phyloP scores from a whole-genome alignment of 1,140 invertebrate species.

The Zaprionus camerounensis region DNA sequence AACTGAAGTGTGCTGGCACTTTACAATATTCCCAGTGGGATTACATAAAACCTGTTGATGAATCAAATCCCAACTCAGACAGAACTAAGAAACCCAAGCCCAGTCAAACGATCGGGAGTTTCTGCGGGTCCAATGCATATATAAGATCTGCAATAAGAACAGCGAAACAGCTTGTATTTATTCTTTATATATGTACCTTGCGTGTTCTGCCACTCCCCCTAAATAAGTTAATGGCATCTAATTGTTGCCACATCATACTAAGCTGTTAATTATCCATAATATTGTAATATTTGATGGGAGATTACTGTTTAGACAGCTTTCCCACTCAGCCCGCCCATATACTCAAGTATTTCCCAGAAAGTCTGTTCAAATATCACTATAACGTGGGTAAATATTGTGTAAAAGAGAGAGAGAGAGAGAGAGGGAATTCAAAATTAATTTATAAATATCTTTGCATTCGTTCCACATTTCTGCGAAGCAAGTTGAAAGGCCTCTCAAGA shows the following conservation, averaged over 20 bases:
- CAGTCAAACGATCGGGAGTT: neutral
- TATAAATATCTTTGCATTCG: constrained; percentile 2
- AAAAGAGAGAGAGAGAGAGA: neutral
- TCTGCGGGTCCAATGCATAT: neutral
- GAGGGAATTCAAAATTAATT: neutral
- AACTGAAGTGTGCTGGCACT: neutral
- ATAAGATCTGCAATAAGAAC: no score
- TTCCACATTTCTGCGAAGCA: neutral
- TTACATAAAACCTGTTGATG: constrained; percentile 35
- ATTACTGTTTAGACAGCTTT: constrained; percentile 41
- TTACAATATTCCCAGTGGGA: constrained; percentile 4
- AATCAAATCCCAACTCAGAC: constrained; percentile 13
- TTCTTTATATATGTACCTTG: neutral
- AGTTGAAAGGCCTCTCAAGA: neutral
- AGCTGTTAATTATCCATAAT: neutral
- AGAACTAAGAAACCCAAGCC: neutral
- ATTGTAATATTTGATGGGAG: constrained; percentile 3
- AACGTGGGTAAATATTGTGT: constrained; percentile 1
- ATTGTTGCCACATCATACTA: neutral
- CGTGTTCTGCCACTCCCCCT: neutral
- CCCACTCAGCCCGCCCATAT: neutral
- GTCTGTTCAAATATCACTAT: constrained; percentile 24
- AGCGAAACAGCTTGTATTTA: neutral
- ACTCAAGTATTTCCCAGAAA: constrained; percentile 8
- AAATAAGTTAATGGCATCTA: neutral